Evolutionary conservation across 2,888 invertebrate genomes (phyloP).

Genomic region (Cactoblastis cactorum): DNA sequence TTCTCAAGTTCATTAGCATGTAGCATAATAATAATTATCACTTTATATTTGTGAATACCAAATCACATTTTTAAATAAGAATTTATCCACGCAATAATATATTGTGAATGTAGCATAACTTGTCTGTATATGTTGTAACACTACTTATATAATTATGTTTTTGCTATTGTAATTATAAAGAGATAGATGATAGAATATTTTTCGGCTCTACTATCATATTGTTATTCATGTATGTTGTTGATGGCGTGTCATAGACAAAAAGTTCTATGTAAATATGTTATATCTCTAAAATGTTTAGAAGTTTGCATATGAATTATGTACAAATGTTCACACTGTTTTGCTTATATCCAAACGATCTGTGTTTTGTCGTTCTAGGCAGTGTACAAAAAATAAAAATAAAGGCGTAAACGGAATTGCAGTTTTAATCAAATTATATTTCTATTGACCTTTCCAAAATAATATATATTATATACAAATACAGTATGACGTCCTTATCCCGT

Average conservation of each 20-base stretch:
- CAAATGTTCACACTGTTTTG: conserved; percentile 30
- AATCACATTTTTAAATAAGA: conserved; percentile 42
- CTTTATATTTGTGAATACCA: conserved; percentile 32
- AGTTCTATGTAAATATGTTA: conserved; percentile 61
- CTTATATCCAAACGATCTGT: conserved; percentile 44
- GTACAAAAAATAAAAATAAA: conserved; percentile 42
- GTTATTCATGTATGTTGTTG: conserved; percentile 60
- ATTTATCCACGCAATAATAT: conserved; percentile 35
- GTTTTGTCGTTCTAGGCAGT: conserved; percentile 51
- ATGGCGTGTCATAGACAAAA: conserved; percentile 55
- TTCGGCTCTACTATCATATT: conserved; percentile 51
- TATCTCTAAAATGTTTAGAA: conserved; percentile 28
- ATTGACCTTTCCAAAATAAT: background rate
- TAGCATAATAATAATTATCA: conserved; percentile 10
- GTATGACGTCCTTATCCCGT: no score
- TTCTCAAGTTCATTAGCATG: background rate
- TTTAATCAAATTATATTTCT: background rate
- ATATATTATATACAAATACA: no score
- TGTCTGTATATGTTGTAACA: conserved; percentile 69
- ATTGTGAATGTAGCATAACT: conserved; percentile 37
- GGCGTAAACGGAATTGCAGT: background rate
- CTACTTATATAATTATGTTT: conserved; percentile 45
- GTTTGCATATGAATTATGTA: conserved; percentile 19
- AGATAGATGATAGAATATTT: conserved; percentile 34
- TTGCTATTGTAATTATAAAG: conserved; percentile 20